A percentile compares a stretch with the other conserved stretches of the same genome.
Conservation (phyloP, 1,140 invertebrate species). For the Caerostris darwini region DNA sequence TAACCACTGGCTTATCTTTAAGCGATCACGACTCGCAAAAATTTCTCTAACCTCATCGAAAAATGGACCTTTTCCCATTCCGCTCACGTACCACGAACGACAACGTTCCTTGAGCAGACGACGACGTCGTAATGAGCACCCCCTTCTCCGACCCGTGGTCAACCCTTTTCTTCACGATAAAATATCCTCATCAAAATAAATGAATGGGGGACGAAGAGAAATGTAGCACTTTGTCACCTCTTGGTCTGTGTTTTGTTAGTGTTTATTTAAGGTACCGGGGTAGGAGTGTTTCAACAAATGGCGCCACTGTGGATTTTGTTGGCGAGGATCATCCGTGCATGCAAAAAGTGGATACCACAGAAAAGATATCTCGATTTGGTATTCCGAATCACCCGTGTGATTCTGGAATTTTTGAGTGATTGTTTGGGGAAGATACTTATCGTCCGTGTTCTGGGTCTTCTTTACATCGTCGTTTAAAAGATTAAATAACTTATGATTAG, state of each 20-base stretch:
- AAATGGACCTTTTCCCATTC: background rate
- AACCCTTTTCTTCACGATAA: slow-evolving; percentile 18
- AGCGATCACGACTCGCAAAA: background rate
- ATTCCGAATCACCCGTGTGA: too few relatives aligned
- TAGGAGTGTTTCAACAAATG: background rate
- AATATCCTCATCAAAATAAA: slow-evolving; percentile 34
- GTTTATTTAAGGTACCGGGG: background rate
- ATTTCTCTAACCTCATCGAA: background rate
- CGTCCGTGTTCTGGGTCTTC: too few relatives aligned
- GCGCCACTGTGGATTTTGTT: slow-evolving; percentile 6
- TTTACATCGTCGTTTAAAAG: too few relatives aligned
- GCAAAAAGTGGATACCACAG: background rate
- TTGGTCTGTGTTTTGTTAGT: background rate
- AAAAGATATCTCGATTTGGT: too few relatives aligned
- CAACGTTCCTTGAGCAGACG: background rate
- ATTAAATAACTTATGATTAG: too few relatives aligned
- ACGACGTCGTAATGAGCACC: background rate
- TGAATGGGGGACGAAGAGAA: slow-evolving; percentile 13
- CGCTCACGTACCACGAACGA: background rate
- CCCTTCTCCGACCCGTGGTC: too few relatives aligned
- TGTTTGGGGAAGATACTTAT: too few relatives aligned
- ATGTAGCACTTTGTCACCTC: slow-evolving; percentile 33
- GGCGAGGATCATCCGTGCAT: background rate
- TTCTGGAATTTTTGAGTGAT: too few relatives aligned
- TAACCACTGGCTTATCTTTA: background rate